Evolutionary conservation across 2,797 vertebrate genomes (phyloP).

Genomic region (Eleutherodactylus coqui): DNA sequence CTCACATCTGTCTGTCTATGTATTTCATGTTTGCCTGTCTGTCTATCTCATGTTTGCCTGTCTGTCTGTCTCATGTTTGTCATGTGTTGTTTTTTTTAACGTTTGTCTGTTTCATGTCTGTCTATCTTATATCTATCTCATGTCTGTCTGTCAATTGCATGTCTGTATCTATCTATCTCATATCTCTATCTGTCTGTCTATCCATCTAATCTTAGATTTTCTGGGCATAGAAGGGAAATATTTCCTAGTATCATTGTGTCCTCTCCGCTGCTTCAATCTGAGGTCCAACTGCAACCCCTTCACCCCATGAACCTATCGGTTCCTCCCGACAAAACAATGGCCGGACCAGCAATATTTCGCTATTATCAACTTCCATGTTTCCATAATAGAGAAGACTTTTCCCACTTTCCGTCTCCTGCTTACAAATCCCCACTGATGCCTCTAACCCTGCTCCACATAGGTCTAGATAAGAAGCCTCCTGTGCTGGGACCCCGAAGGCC

Average conservation of each 20-base stretch:
- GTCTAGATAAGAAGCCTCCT: background rate
- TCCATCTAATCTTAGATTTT: background rate
- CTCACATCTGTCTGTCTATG: no score
- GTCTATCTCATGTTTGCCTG: no score
- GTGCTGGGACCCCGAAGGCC: slow-evolving; percentile 6
- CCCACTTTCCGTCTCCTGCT: background rate
- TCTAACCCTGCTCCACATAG: background rate
- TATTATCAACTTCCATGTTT: background rate
- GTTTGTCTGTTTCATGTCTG: background rate
- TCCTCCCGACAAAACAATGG: background rate
- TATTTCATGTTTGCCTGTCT: no score
- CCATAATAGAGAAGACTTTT: background rate
- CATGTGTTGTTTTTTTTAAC: no score
- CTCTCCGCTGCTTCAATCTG: no score
- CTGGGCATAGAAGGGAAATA: no score
- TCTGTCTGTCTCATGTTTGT: background rate
- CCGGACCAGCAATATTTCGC: background rate
- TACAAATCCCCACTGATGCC: background rate
- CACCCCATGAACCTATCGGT: no score
- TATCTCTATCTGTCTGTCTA: background rate
- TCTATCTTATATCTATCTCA: background rate
- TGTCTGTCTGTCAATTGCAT: background rate
- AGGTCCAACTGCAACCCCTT: no score
- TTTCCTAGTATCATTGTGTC: no score
- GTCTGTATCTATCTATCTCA: background rate